These are phyloP conservation scores for Stichopus chloronotus DNA, from an alignment of 35 echinoderm and acorn worm species.

Conservation along the genomic window DNA sequence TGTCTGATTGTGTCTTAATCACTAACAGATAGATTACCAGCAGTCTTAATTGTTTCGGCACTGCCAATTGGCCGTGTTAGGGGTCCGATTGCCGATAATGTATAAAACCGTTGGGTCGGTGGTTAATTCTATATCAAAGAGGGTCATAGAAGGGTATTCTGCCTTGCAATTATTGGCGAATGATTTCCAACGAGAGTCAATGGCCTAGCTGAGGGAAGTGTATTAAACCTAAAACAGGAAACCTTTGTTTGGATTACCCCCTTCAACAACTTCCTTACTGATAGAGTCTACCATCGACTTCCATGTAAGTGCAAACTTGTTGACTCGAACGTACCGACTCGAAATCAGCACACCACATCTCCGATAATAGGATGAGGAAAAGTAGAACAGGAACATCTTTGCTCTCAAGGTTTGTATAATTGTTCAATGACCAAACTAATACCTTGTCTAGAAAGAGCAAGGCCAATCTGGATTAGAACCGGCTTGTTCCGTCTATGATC, in stretches of 20 bases:
- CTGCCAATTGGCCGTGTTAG: constrained; percentile 32
- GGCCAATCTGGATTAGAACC: constrained; percentile 37
- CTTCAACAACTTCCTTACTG: background rate
- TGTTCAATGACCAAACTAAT: constrained; percentile 44
- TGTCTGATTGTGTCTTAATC: constrained; percentile 16
- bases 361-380: background rate
- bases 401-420: constrained; percentile 34
- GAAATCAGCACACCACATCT: constrained; percentile 6
- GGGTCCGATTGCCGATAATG: constrained; percentile 16
- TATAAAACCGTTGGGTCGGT: background rate
- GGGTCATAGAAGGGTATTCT: constrained; percentile 44
- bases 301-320: constrained; percentile 53
- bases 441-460: constrained; percentile 37
- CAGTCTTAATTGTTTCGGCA: constrained; percentile 36
- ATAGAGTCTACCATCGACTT: constrained; percentile 1
- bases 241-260: constrained; percentile 46
- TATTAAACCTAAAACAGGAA: background rate
- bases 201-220: constrained; percentile 42
- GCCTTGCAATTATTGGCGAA: constrained; percentile 7
- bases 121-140: constrained; percentile 44
- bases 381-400: constrained; percentile 39
- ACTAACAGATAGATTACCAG: constrained; percentile 22
- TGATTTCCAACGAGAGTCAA: constrained; percentile 43
- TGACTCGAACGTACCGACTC: constrained; percentile 3
- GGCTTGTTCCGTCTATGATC: constrained; percentile 49